Conservation (phyloP, 2,113 vertebrate genomes). For the Corapipo altera region DNA sequence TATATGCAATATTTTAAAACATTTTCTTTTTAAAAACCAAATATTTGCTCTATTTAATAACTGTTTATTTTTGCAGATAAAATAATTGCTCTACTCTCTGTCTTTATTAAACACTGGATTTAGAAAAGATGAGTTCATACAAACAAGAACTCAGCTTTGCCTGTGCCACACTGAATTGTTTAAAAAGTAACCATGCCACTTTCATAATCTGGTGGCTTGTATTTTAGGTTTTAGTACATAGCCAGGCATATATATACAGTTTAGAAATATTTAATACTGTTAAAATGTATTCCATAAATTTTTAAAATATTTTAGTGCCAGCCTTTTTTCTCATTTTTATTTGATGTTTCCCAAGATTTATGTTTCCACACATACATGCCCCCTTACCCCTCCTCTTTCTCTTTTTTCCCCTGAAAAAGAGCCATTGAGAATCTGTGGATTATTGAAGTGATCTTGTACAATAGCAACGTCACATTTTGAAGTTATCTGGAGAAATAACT, state of each 20-base stretch:
- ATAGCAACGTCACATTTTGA: not conserved
- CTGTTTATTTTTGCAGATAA: constrained; percentile 51
- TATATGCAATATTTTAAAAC: constrained; percentile 47
- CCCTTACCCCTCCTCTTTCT: fast-evolving
- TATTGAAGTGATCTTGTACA: not conserved
- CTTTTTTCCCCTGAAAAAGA: not conserved
- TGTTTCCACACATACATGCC: not conserved
- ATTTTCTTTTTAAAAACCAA: constrained; percentile 47
- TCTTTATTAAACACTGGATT: constrained; percentile 34
- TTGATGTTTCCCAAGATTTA: not conserved
- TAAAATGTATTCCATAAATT: not conserved
- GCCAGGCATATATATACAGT: not conserved
- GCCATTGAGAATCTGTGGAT: not conserved
- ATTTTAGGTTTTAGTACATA: not conserved
- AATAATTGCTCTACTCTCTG: constrained; percentile 46
- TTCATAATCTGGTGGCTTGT: not conserved
- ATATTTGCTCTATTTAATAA: constrained; percentile 67
- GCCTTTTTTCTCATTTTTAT: not conserved
- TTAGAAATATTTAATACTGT: not conserved
- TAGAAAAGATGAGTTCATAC: not conserved
- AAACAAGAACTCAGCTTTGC: not conserved
- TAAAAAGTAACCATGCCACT: not conserved
- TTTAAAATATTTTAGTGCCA: not conserved
- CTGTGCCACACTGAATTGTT: not conserved
- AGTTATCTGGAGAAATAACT: not conserved